Evolutionary conservation across 35 echinoderm and acorn worm genomes (phyloP).

Genomic region (Diadema setosum): DNA sequence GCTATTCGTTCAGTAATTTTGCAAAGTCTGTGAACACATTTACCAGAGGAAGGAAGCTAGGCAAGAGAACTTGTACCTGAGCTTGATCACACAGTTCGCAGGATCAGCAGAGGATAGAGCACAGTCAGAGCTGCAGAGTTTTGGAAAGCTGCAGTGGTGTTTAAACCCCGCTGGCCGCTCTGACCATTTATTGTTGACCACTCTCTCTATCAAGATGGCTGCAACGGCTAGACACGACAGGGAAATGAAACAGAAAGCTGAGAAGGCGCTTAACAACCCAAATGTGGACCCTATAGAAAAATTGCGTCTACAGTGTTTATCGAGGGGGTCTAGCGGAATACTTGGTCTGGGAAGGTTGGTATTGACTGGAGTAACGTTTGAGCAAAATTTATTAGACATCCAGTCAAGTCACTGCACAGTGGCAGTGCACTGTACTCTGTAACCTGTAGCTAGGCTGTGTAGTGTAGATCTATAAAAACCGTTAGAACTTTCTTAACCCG

Average conservation of each 20-base stretch:
- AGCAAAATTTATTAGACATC: background rate
- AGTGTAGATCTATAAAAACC: background rate
- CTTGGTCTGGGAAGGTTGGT: slow-evolving; percentile 88
- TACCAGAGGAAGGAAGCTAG: no score
- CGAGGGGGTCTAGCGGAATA: slow-evolving; percentile 86
- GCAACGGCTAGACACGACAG: slow-evolving; percentile 90
- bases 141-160: no score
- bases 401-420: background rate
- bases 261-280: slow-evolving; percentile 38
- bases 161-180: no score
- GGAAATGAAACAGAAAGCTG: slow-evolving; percentile 80
- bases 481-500: background rate
- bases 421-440: background rate
- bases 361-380: background rate
- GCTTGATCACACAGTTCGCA: no score
- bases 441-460: background rate
- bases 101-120: no score
- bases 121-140: no score
- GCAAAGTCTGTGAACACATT: no score
- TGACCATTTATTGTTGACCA: no score
- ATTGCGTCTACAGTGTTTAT: slow-evolving; percentile 73
- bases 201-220: slow-evolving; percentile 78
- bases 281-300: slow-evolving; percentile 82
- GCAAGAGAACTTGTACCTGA: no score
- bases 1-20: no score